phyloP scores from a whole-genome alignment of 2,797 vertebrate species.

The Sebastes dallii region DNA sequence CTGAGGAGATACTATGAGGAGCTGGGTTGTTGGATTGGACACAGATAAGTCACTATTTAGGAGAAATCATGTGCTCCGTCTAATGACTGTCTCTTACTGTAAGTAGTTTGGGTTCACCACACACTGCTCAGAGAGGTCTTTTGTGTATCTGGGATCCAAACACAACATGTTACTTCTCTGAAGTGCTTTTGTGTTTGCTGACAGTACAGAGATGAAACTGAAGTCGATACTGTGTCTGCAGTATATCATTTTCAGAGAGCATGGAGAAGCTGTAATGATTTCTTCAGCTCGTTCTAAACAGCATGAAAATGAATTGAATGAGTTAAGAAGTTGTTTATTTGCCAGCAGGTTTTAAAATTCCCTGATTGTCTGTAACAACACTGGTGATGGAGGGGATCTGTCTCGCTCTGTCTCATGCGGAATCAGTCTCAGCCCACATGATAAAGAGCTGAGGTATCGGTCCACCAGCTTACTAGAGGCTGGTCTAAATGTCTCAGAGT shows the following conservation, averaged over 20 bases:
- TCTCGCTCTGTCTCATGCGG: neutral
- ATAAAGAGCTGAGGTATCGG: too few relatives aligned
- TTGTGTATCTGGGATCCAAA: neutral
- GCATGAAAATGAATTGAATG: neutral
- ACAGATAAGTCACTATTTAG: neutral
- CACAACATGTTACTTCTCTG: conserved; percentile 5
- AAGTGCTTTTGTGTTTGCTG: neutral
- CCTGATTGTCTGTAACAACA: too few relatives aligned
- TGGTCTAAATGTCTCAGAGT: too few relatives aligned
- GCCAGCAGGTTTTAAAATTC: too few relatives aligned
- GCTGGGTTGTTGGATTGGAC: neutral
- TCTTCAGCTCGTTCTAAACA: conserved; percentile 2
- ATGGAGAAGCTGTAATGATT: conserved; percentile 10
- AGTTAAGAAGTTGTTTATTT: neutral
- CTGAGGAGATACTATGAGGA: neutral
- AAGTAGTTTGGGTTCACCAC: conserved; percentile 5
- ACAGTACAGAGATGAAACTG: neutral
- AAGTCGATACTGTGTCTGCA: conserved; percentile 11
- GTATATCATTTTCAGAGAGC: conserved; percentile 5
- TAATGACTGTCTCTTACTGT: neutral
- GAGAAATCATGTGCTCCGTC: neutral
- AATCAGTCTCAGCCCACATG: neutral
- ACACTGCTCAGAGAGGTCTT: neutral
- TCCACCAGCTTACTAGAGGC: too few relatives aligned
- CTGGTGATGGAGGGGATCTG: neutral